Evolutionary conservation across 2,888 invertebrate genomes (phyloP).

Genomic region (Liodrosophila aerea): DNA sequence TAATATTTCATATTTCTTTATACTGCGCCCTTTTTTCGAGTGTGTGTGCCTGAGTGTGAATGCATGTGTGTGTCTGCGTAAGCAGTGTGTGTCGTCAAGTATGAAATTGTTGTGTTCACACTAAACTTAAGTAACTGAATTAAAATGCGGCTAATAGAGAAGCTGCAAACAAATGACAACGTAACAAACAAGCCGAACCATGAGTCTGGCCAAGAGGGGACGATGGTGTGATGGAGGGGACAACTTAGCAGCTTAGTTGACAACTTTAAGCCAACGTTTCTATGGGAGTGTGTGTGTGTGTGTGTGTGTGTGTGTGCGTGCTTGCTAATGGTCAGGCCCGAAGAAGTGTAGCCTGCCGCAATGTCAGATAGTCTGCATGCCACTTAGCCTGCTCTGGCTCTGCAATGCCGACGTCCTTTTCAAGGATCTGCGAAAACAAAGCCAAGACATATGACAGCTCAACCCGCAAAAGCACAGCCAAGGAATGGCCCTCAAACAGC

Average conservation of each 20-base stretch:
- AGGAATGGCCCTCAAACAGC: conserved; percentile 1
- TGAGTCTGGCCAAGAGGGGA: neutral
- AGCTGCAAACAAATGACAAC: conserved; percentile 69
- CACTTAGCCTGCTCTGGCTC: conserved; percentile 28
- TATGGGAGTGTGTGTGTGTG: conserved; percentile 8
- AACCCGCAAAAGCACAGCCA: conserved; percentile 4
- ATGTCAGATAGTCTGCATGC: conserved; percentile 17
- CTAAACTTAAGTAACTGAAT: conserved; percentile 78
- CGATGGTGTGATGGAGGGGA: no score
- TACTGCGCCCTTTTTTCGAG: no score
- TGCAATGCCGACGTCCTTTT: conserved; percentile 26
- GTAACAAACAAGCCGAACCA: conserved; percentile 16
- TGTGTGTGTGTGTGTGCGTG: conserved; percentile 18
- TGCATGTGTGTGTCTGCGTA: no score
- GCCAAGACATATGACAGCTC: conserved; percentile 25
- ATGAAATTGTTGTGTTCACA: conserved; percentile 76
- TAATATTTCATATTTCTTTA: no score
- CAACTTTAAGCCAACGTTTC: conserved; percentile 40
- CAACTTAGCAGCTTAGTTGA: conserved; percentile 54
- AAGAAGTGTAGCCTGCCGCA: conserved; percentile 19
- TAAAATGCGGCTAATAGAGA: conserved; percentile 77
- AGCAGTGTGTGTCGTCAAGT: conserved; percentile 47
- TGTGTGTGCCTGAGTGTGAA: no score
- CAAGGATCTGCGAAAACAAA: conserved; percentile 1
- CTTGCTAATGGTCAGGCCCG: conserved; percentile 31